phyloP scores from a whole-genome alignment of 1,140 invertebrate genomes.

The Magallana angulata region DNA sequence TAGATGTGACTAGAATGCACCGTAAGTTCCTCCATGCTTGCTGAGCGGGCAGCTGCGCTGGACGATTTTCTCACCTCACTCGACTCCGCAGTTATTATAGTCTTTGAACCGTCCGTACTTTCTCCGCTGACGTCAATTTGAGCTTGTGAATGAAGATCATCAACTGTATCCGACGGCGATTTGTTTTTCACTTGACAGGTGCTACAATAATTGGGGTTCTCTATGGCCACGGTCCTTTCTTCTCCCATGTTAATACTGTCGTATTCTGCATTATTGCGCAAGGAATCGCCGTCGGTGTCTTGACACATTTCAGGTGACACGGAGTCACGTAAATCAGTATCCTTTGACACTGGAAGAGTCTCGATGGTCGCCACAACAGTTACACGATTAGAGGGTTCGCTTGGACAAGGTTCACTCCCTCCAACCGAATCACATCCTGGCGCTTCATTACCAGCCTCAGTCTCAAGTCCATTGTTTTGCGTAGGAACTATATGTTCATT shows the following conservation, averaged over 20 bases:
- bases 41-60: not conserved
- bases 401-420: not conserved
- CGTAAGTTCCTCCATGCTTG: slow-evolving; percentile 9
- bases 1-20: slow-evolving; percentile 29
- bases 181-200: slow-evolving; percentile 20
- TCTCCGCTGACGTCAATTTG: not conserved
- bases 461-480: not conserved
- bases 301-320: not conserved
- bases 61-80: not conserved
- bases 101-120: not conserved
- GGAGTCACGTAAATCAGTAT: not conserved
- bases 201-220: slow-evolving; percentile 11
- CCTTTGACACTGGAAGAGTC: slow-evolving; percentile 10
- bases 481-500: not conserved
- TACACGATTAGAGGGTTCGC: not conserved
- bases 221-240: slow-evolving; percentile 13
- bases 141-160: slow-evolving; percentile 17
- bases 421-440: not conserved
- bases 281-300: not conserved
- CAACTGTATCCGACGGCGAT: slow-evolving; percentile 12
- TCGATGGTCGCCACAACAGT: not conserved
- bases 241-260: slow-evolving; percentile 5
- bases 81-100: not conserved
- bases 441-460: not conserved
- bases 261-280: slow-evolving; percentile 1